phyloP scores from a whole-genome alignment of 2,888 invertebrate genomes.

The Seira ritae region DNA sequence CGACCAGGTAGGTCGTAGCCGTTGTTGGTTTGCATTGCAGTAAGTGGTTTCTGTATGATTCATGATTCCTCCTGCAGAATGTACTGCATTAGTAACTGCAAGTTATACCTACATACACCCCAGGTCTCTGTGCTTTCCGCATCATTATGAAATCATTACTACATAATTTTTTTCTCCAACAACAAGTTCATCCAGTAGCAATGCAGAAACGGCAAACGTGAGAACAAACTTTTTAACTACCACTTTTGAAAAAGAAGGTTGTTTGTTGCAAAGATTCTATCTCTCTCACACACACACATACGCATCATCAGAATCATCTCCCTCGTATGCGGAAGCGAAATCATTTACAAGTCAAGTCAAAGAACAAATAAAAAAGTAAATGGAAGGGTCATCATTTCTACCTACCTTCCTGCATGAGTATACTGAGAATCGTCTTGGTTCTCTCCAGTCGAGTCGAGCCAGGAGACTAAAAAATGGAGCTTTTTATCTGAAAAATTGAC shows the following conservation, averaged over 20 bases:
- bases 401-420: too few relatives aligned
- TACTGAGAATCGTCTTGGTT: too few relatives aligned
- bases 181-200: constrained; percentile 41
- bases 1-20: too few relatives aligned
- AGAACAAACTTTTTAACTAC: constrained; percentile 40
- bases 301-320: too few relatives aligned
- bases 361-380: constrained; percentile 9
- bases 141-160: constrained; percentile 55
- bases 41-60: too few relatives aligned
- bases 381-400: constrained; percentile 36
- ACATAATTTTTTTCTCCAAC: constrained; percentile 20
- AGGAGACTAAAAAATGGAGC: background rate
- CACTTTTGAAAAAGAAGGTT: constrained; percentile 22
- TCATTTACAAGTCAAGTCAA: constrained; percentile 4
- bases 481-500: background rate
- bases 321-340: constrained; percentile 39
- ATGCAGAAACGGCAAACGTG: constrained; percentile 35
- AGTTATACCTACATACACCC: background rate
- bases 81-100: background rate
- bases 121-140: constrained; percentile 34
- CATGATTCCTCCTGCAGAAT: background rate
- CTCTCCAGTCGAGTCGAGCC: background rate
- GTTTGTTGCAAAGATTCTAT: too few relatives aligned
- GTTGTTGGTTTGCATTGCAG: too few relatives aligned
- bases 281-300: too few relatives aligned